phyloP scores from a whole-genome alignment of 2,888 invertebrate species.

The Spodoptera exigua region DNA sequence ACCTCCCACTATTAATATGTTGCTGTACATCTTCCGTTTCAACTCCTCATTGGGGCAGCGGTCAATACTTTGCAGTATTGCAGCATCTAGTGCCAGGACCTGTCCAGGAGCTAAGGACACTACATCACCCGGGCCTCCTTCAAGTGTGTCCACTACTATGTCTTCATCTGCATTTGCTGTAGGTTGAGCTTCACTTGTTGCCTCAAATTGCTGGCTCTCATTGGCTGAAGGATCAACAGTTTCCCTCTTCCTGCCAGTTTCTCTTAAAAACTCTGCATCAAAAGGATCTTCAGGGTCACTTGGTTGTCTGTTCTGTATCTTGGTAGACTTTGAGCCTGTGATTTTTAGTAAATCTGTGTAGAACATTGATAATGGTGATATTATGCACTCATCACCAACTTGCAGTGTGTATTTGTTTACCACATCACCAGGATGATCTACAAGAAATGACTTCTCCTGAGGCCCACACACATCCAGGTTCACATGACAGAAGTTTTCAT shows the following conservation, averaged over 20 bases:
- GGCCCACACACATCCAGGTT: slow-evolving; percentile 97
- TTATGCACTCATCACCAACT: slow-evolving; percentile 97
- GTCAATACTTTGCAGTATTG: slow-evolving; percentile 97
- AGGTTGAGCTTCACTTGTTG: slow-evolving; percentile 84
- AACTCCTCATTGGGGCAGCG: slow-evolving; percentile 96
- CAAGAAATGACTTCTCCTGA: slow-evolving; percentile 93
- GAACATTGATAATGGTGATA: slow-evolving; percentile 96
- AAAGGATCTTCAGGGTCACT: slow-evolving; percentile 97
- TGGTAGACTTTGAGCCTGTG: slow-evolving; percentile 93
- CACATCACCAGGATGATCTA: slow-evolving; percentile 92
- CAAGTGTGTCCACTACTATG: slow-evolving; percentile 91
- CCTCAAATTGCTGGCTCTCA: slow-evolving; percentile 85
- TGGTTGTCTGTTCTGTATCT: slow-evolving; percentile 92
- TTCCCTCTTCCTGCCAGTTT: slow-evolving; percentile 92
- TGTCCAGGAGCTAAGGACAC: slow-evolving; percentile 93
- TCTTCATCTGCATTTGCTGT: slow-evolving; percentile 91
- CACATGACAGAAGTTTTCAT: slow-evolving; percentile 97
- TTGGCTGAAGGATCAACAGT: slow-evolving; percentile 80
- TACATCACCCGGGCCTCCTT: slow-evolving; percentile 90
- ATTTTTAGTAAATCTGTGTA: slow-evolving; percentile 96
- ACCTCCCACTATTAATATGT: slow-evolving; percentile 97
- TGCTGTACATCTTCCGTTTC: slow-evolving; percentile 98
- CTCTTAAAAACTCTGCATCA: slow-evolving; percentile 96
- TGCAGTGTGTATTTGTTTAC: slow-evolving; percentile 93
- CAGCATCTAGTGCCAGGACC: slow-evolving; percentile 96